Base-by-base conservation (phyloP, 2,113 vertebrate species). In the Dasyprocta punctata region DNA sequence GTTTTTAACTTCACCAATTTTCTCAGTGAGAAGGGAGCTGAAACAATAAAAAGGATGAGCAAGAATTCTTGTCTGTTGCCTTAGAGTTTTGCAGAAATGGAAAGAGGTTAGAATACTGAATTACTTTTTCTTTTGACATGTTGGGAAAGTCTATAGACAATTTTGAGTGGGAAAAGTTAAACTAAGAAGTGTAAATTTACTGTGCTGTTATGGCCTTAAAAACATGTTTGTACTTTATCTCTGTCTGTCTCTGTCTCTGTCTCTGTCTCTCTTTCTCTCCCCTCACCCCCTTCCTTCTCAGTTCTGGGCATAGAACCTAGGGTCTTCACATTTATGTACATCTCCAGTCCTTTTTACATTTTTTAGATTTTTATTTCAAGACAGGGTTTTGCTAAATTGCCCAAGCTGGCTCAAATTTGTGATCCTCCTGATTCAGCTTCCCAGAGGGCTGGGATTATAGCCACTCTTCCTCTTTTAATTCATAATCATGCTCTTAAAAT, bases 101-200 rank as follows among this genome's bases (percentile, higher is more conserved):
- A 95, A 85, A 88, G 92, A 90, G 1, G 22, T 44, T 67, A 90
- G 86, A 49, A 85, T 7, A 52, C 24, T 89, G 77, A 96, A 16
- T 96, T 89, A 10, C 93, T 60, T 67, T 93, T 85, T 10, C 28
- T 97, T 81, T 95, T 83, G 95, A 90, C 52, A 85, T 81, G 44
- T 6, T 97, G 89, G 80, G 73, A 97, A 97, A 93, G 13, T 33
- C 65, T 91, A 38, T 52, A 94, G 86, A 96, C 49, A 94, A 77
- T 95, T 65, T 93, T 95, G 69, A 49, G 4, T 96, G 95, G 97
- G 78, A 96, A 97, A 88, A 97, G 24, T 95, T 78, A 52, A 80
- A 44, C 93, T 97, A 94, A 84, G 52, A 96, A 95, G 86, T 96
- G 69, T 89, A 88, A 98, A 93, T 93, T 97, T 87, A 78, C 95